A percentile compares a stretch with the other conserved stretches of the same genome.
phyloP scores from a whole-genome alignment of 2,113 vertebrate genomes.

The Phaethornis superciliosus region DNA sequence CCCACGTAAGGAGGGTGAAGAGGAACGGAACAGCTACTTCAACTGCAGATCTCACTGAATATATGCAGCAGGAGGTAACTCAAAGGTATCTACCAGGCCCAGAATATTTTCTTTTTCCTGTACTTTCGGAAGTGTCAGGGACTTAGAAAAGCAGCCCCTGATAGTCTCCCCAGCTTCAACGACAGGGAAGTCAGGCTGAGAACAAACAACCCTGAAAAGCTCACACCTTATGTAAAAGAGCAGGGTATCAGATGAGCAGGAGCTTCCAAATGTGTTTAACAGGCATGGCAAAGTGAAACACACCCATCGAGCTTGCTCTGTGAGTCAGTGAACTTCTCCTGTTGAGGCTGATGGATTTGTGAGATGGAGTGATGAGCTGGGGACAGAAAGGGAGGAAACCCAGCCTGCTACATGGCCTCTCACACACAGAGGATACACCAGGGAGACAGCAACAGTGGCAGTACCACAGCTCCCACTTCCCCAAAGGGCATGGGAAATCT shows the following conservation, averaged over 20 bases:
- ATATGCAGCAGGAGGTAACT: not conserved
- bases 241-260: not conserved
- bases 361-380: not conserved
- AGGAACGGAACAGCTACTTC: not conserved
- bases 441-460: not conserved
- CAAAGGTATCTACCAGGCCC: not conserved
- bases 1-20: not conserved
- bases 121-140: not conserved
- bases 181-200: not conserved
- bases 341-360: not conserved
- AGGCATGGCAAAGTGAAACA: not conserved
- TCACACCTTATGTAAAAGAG: slow-evolving; percentile 36
- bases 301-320: not conserved
- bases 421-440: not conserved
- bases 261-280: not conserved
- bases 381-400: not conserved
- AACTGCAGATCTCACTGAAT: slow-evolving; percentile 52
- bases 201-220: not conserved
- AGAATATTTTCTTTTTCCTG: not conserved
- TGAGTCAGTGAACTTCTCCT: not conserved
- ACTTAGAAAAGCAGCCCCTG: not conserved
- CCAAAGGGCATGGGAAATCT: not conserved
- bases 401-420: not conserved
- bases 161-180: not conserved
- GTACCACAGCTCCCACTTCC: not conserved